phyloP scores from a whole-genome alignment of 2,113 vertebrate genomes.

The Mohoua ochrocephala region DNA sequence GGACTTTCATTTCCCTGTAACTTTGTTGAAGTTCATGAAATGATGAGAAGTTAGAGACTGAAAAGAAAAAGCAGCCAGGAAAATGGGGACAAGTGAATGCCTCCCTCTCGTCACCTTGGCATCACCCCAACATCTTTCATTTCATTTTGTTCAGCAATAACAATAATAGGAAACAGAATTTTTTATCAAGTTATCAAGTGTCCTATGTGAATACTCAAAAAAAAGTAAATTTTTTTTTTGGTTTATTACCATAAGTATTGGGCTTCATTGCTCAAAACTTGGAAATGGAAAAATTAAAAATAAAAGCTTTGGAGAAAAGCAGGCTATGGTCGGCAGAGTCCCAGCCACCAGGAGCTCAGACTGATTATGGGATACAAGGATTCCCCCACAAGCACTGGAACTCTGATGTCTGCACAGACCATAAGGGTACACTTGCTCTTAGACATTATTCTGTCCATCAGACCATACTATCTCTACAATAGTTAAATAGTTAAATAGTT shows the following conservation, averaged over 20 bases:
- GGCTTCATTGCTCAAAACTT: background rate
- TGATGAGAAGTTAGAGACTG: background rate
- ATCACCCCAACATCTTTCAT: background rate
- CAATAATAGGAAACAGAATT: background rate
- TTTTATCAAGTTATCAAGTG: background rate
- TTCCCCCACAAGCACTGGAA: background rate
- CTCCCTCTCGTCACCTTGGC: background rate
- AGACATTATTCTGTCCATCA: background rate
- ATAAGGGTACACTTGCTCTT: background rate
- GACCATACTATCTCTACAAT: background rate
- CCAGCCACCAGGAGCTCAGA: background rate
- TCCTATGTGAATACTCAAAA: background rate
- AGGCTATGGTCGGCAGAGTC: background rate
- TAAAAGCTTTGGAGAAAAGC: background rate
- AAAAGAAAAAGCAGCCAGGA: background rate
- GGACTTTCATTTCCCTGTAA: background rate
- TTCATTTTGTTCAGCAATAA: slow-evolving; percentile 31
- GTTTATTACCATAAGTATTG: background rate
- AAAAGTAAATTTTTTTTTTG: background rate
- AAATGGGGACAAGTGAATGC: background rate
- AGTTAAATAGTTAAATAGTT: background rate
- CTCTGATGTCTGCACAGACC: accelerated
- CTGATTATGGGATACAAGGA: background rate
- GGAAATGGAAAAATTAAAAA: background rate
- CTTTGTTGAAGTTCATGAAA: background rate